A percentile compares a stretch with the other conserved stretches of the same genome.
Evolutionary conservation across 2,888 invertebrate genomes (phyloP).

Genomic region (Pecten maximus): DNA sequence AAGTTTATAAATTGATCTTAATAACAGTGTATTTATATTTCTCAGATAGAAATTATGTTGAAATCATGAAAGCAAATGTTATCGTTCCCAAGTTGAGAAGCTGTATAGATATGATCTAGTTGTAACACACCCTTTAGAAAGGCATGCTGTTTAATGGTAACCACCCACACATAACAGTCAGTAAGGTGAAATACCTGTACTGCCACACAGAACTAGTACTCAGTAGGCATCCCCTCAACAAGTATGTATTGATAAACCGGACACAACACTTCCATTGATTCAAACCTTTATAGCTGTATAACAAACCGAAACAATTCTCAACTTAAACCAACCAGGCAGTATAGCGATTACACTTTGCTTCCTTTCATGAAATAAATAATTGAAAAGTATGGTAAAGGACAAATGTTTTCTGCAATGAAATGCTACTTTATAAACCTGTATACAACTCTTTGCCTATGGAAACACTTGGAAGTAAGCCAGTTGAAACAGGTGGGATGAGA

Average conservation of each 20-base stretch:
- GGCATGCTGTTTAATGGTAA: constrained; percentile 18
- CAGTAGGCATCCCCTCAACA: background rate
- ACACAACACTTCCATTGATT: constrained; percentile 27
- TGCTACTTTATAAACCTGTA: background rate
- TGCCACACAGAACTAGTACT: background rate
- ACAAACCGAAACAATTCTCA: background rate
- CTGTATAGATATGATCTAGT: background rate
- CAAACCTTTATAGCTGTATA: background rate
- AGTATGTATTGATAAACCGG: background rate
- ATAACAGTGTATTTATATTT: background rate
- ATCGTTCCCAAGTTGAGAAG: background rate
- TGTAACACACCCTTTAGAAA: constrained; percentile 25
- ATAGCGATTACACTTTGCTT: background rate
- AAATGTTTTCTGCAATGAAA: background rate
- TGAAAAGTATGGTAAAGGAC: background rate
- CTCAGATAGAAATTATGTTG: background rate
- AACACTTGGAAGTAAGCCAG: constrained; percentile 20
- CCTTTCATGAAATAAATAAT: constrained; percentile 5
- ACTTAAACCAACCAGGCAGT: background rate
- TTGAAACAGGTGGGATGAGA: background rate
- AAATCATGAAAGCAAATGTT: background rate
- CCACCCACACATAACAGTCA: constrained; percentile 18
- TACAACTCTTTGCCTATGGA: background rate
- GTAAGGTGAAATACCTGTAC: background rate
- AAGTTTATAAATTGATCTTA: constrained; percentile 14